Conservation (phyloP, 2,113 vertebrate species). For the Neomonachus schauinslandi region DNA sequence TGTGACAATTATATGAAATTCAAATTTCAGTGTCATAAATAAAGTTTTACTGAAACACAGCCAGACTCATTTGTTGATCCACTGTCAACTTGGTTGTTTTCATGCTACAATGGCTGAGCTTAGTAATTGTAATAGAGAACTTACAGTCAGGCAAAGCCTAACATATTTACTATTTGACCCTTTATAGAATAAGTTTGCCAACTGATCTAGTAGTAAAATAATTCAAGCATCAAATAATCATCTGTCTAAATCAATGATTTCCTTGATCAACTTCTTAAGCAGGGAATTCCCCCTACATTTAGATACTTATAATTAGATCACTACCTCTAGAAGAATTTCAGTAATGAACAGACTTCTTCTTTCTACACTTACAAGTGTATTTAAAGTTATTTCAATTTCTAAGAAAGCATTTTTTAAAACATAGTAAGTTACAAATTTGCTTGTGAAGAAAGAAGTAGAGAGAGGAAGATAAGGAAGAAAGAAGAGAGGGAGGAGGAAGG, state of each 20-base stretch:
- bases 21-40: conserved; percentile 8
- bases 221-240: conserved; percentile 8
- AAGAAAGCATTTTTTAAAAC: conserved; percentile 7
- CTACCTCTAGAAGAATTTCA: not conserved
- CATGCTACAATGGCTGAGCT: not conserved
- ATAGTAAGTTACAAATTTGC: not conserved
- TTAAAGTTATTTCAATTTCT: conserved; percentile 52
- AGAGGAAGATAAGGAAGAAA: not conserved
- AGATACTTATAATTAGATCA: not conserved
- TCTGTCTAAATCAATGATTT: conserved; percentile 9
- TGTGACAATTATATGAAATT: conserved; percentile 2
- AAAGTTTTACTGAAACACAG: not conserved
- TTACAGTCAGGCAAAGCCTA: not conserved
- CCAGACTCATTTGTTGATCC: not conserved
- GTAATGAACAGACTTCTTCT: not conserved
- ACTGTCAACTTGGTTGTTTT: not conserved
- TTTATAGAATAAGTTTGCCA: not conserved
- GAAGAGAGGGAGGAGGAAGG: not conserved
- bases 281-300: not conserved
- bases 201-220: conserved; percentile 8
- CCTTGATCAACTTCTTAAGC: not conserved
- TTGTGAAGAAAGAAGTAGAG: not conserved
- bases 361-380: not conserved
- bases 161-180: not conserved
- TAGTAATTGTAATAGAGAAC: not conserved